phyloP scores from a whole-genome alignment of 2,797 vertebrate genomes.

The Telmatherina bonti region DNA sequence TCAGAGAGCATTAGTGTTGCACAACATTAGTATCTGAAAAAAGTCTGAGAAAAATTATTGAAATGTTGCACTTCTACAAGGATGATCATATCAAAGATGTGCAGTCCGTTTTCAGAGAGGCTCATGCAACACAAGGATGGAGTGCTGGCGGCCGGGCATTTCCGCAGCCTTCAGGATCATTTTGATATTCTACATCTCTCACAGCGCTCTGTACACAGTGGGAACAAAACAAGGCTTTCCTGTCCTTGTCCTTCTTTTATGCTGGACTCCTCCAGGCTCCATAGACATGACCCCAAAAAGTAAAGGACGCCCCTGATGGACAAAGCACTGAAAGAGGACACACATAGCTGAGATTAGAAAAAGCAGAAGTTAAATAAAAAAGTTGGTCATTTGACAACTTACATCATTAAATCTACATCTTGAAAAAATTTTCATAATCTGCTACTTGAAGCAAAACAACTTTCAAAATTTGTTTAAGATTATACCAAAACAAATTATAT shows the following conservation, averaged over 20 bases:
- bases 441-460: background rate
- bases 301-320: conserved; percentile 59
- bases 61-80: conserved; percentile 71
- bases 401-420: background rate
- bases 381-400: background rate
- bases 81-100: conserved; percentile 70
- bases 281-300: conserved; percentile 50
- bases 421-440: background rate
- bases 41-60: conserved; percentile 61
- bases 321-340: conserved; percentile 60
- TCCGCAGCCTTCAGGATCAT: conserved; percentile 70
- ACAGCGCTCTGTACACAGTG: conserved; percentile 68
- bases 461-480: background rate
- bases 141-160: conserved; percentile 68
- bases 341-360: conserved; percentile 41
- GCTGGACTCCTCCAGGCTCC: conserved; percentile 56
- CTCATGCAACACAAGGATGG: conserved; percentile 80
- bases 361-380: conserved; percentile 4
- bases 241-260: conserved; percentile 56
- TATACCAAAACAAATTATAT: too few relatives aligned
- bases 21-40: conserved; percentile 63
- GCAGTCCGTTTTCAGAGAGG: conserved; percentile 72
- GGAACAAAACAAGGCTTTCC: conserved; percentile 40
- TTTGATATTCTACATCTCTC: conserved; percentile 71
- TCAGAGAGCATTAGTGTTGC: conserved; percentile 61